Conservation (phyloP, 1,140 invertebrate genomes). For the Aleiodes sp. region DNA sequence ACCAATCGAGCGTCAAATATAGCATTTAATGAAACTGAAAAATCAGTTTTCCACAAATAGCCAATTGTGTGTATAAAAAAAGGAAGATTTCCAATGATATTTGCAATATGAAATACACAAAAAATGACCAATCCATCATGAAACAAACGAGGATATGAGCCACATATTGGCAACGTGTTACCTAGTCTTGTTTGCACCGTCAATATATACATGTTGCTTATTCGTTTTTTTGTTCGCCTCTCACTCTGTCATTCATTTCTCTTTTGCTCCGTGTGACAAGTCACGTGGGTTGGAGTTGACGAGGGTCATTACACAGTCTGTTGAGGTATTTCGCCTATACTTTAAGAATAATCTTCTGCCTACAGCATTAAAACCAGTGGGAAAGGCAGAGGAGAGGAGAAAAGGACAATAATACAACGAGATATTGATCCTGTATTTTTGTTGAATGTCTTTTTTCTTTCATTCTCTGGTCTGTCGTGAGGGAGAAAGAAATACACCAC, state of each 20-base stretch:
- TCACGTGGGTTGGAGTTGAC: not conserved
- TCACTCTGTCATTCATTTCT: not conserved
- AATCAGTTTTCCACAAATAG: too few species aligned
- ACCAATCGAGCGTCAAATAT: too few species aligned
- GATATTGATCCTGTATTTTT: not conserved
- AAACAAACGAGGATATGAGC: too few species aligned
- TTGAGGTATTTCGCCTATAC: not conserved
- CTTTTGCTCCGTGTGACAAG: not conserved
- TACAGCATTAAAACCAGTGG: not conserved
- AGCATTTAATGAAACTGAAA: too few species aligned
- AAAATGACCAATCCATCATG: too few species aligned
- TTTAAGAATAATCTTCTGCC: not conserved
- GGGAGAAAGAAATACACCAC: too few species aligned
- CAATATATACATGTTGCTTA: not conserved
- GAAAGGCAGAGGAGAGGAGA: not conserved
- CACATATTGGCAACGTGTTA: not conserved
- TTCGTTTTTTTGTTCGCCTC: not conserved
- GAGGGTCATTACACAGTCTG: conserved; percentile 8
- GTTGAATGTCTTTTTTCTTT: too few species aligned
- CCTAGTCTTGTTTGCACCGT: not conserved
- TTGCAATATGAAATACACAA: not conserved
- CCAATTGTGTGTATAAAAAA: too few species aligned
- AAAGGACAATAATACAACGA: not conserved
- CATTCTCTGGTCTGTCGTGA: too few species aligned
- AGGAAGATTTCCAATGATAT: too few species aligned